A percentile compares a stretch with the other conserved stretches of the same genome.
Evolutionary conservation across 2,113 vertebrate species (phyloP).

Genomic region (Ciconia boyciana): DNA sequence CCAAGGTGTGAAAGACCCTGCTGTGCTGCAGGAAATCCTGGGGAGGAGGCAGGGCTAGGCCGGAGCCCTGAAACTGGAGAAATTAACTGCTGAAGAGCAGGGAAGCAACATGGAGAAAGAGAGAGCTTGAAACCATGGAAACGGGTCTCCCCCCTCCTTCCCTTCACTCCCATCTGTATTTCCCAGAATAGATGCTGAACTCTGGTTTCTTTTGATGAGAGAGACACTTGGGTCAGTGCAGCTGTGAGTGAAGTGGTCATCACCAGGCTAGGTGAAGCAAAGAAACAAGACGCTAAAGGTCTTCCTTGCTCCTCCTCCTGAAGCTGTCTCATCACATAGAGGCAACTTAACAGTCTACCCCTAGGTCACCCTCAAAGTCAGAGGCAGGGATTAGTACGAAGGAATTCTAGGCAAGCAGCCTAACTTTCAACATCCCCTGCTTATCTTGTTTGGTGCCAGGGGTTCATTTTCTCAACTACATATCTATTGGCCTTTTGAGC

Average conservation of each 20-base stretch:
- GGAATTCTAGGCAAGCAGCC: background rate
- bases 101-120: conserved; percentile 3
- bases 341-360: background rate
- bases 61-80: background rate
- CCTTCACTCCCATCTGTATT: conserved; percentile 46
- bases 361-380: background rate
- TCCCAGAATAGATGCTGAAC: conserved; percentile 63
- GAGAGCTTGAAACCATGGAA: conserved; percentile 66
- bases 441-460: conserved; percentile 7
- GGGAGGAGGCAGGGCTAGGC: background rate
- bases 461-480: background rate
- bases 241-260: conserved; percentile 21
- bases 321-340: background rate
- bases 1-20: background rate
- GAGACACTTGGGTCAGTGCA: conserved; percentile 17
- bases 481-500: background rate
- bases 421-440: conserved; percentile 7
- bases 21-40: background rate
- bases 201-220: conserved; percentile 48
- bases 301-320: background rate
- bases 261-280: background rate
- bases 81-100: conserved; percentile 36
- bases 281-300: background rate
- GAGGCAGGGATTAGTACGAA: background rate
- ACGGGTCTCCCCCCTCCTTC: background rate